A percentile compares a stretch with the other conserved stretches of the same genome.
Conservation (phyloP, 2,888 invertebrate species). For the Stomorhina lunata region DNA sequence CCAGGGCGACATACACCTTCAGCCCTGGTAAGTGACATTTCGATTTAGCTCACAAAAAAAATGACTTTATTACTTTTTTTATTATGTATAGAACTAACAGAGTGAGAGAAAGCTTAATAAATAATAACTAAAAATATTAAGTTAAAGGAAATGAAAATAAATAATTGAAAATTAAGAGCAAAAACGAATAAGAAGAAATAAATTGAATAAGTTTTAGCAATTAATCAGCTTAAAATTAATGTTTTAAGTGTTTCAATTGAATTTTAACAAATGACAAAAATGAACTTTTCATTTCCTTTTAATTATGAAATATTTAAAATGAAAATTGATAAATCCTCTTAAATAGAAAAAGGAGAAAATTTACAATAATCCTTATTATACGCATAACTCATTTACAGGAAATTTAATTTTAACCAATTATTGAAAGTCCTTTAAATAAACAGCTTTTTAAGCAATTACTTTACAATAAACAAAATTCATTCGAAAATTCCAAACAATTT, state of each 20-base stretch:
- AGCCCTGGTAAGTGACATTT: neutral
- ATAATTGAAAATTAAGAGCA: neutral
- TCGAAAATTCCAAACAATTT: neutral
- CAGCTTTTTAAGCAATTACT: neutral
- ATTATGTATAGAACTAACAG: neutral
- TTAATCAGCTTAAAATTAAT: conserved; percentile 78
- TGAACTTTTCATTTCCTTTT: neutral
- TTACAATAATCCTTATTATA: neutral
- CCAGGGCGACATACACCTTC: too few species aligned
- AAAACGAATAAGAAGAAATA: conserved; percentile 7
- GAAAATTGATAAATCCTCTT: neutral
- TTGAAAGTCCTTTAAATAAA: too few species aligned
- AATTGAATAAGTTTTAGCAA: conserved; percentile 78
- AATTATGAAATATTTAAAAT: neutral
- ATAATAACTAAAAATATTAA: neutral
- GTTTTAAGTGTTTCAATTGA: conserved; percentile 67
- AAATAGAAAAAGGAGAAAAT: neutral
- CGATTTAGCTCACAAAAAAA: neutral
- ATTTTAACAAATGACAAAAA: neutral
- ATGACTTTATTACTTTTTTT: neutral
- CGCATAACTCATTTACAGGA: neutral
- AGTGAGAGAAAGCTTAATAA: neutral
- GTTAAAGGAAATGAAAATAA: conserved; percentile 3
- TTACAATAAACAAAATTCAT: neutral
- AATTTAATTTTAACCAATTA: neutral